phyloP scores from a whole-genome alignment of 1,140 invertebrate genomes.

The Alviniconcha marisindica region DNA sequence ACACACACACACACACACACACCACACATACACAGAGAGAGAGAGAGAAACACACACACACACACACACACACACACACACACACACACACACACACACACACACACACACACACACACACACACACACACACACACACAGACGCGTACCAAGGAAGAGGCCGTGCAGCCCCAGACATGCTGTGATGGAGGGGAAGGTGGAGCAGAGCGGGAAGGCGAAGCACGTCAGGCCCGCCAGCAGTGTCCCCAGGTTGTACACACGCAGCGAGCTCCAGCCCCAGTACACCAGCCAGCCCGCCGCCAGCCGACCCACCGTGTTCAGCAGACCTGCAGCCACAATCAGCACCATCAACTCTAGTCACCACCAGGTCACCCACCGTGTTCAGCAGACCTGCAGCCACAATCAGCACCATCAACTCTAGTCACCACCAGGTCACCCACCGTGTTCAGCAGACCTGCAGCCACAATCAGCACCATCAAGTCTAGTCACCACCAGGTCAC shows the following conservation, averaged over 20 bases:
- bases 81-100: no score
- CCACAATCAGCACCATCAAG: no score
- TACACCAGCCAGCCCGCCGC: constrained; percentile 44
- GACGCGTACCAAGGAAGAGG: constrained; percentile 48
- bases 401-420: no score
- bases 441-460: no score
- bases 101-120: constrained; percentile 17
- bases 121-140: neutral
- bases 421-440: no score
- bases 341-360: no score
- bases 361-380: no score
- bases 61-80: no score
- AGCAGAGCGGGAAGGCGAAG: constrained; percentile 47
- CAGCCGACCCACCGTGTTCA: constrained; percentile 50
- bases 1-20: neutral
- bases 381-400: no score
- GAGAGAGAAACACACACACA: no score
- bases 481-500: no score
- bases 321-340: constrained; percentile 41
- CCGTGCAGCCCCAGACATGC: constrained; percentile 40
- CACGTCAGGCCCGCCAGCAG: constrained; percentile 42
- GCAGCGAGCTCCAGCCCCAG: constrained; percentile 20
- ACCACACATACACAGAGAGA: constrained; percentile 6
- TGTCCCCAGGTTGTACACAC: constrained; percentile 45
- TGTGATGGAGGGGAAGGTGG: constrained; percentile 38